These are phyloP conservation scores for Hippocampus zosterae DNA, from an alignment of 2,113 vertebrate species.

Conservation along the genomic window DNA sequence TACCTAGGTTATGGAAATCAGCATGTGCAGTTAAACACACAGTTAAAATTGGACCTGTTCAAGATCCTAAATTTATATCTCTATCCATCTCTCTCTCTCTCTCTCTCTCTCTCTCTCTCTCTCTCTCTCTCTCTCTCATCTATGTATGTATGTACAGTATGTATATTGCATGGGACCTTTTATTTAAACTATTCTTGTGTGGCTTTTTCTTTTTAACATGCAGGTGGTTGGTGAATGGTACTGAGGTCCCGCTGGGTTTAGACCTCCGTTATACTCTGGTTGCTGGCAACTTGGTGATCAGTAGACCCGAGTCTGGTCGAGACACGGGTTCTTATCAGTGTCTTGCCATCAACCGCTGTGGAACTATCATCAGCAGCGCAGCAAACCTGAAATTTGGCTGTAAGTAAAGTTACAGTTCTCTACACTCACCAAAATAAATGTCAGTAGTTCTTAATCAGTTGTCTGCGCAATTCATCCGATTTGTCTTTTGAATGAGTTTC, in stretches of 20 bases:
- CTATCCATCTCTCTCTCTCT: not conserved
- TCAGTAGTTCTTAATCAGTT: too few relatives aligned
- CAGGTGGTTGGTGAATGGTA: slow-evolving; percentile 95
- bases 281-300: slow-evolving; percentile 89
- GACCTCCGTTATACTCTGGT: slow-evolving; percentile 82
- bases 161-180: too few relatives aligned
- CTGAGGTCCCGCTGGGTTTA: slow-evolving; percentile 78
- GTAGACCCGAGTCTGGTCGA: slow-evolving; percentile 73
- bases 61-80: not conserved
- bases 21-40: too few relatives aligned
- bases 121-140: too few relatives aligned
- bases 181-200: not conserved
- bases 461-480: too few relatives aligned
- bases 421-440: too few relatives aligned
- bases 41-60: too few relatives aligned
- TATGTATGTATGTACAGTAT: too few relatives aligned
- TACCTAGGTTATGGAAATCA: too few relatives aligned
- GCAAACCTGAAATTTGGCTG: slow-evolving; percentile 92
- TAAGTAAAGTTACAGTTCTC: slow-evolving; percentile 65
- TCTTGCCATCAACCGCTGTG: slow-evolving; percentile 85
- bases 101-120: too few relatives aligned
- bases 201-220: slow-evolving; percentile 5
- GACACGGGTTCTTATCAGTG: slow-evolving; percentile 93
- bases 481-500: too few relatives aligned
- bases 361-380: slow-evolving; percentile 87